Conservation (phyloP, 2,113 vertebrate genomes). For the Patagioenas fasciata region DNA sequence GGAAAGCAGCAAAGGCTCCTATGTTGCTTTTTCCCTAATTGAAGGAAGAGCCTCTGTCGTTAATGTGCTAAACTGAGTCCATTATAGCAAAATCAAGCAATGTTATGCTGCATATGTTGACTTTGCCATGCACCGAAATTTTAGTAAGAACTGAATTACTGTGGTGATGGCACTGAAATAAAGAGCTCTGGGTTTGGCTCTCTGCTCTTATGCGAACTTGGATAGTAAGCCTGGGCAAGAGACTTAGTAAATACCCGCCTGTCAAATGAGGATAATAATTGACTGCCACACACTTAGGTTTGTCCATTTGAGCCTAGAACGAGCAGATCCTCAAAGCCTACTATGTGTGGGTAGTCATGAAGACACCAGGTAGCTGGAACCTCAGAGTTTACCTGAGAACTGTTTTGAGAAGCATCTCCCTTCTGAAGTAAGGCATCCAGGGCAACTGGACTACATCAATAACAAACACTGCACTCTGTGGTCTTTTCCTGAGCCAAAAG, state of each 20-base stretch:
- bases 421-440: not conserved
- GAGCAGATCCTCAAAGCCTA: not conserved
- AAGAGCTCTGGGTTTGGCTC: not conserved
- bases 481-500: conserved; percentile 33
- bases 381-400: not conserved
- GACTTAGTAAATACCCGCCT: not conserved
- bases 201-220: not conserved
- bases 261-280: not conserved
- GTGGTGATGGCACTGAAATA: not conserved
- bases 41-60: not conserved
- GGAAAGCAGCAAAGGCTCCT: not conserved
- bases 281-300: not conserved
- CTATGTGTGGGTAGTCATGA: not conserved
- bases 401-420: not conserved
- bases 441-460: not conserved
- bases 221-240: not conserved
- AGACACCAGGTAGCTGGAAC: not conserved
- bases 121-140: not conserved
- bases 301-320: not conserved
- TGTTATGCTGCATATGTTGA: rapidly evolving
- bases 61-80: not conserved
- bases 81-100: not conserved
- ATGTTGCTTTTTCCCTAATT: not conserved
- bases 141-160: not conserved
- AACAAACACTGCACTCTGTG: conserved; percentile 16